These are phyloP conservation scores for Carassius auratus DNA, from an alignment of 2,113 vertebrate genomes.

Conservation along the genomic window DNA sequence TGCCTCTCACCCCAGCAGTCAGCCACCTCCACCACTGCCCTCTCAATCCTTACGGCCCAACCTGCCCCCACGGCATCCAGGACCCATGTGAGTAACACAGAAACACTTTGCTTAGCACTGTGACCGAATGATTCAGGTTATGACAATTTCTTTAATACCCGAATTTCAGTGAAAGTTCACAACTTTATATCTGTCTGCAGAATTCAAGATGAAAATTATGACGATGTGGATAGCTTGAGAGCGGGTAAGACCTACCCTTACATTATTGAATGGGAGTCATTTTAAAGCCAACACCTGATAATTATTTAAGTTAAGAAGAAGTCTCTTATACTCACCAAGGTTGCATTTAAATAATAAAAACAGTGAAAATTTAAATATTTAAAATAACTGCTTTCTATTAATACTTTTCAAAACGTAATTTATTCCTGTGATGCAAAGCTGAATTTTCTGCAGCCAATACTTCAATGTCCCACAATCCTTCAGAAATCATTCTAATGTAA, in stretches of 20 bases:
- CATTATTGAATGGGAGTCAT: too few relatives aligned
- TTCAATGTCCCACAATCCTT: too few relatives aligned
- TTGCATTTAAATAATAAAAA: too few relatives aligned
- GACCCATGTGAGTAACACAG: slow-evolving; percentile 62
- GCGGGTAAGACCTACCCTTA: slow-evolving; percentile 6
- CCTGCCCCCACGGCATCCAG: slow-evolving; percentile 82
- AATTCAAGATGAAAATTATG: slow-evolving; percentile 81
- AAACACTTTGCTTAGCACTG: neutral
- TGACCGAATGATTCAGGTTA: neutral
- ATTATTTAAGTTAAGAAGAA: too few relatives aligned
- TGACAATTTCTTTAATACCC: neutral
- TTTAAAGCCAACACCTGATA: too few relatives aligned
- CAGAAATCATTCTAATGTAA: too few relatives aligned
- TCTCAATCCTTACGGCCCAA: slow-evolving; percentile 75
- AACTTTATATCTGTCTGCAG: slow-evolving; percentile 55
- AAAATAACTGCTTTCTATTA: too few relatives aligned
- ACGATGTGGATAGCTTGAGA: slow-evolving; percentile 73
- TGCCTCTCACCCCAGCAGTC: slow-evolving; percentile 61
- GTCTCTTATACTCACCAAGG: too few relatives aligned
- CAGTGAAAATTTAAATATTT: too few relatives aligned
- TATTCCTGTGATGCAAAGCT: too few relatives aligned
- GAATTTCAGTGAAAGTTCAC: neutral
- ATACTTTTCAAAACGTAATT: too few relatives aligned
- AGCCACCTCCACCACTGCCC: slow-evolving; percentile 54
- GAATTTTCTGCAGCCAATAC: too few relatives aligned